These are phyloP conservation scores for Adoxophyes honmai DNA, from an alignment of 1,140 invertebrate genomes.

Conservation along the genomic window DNA sequence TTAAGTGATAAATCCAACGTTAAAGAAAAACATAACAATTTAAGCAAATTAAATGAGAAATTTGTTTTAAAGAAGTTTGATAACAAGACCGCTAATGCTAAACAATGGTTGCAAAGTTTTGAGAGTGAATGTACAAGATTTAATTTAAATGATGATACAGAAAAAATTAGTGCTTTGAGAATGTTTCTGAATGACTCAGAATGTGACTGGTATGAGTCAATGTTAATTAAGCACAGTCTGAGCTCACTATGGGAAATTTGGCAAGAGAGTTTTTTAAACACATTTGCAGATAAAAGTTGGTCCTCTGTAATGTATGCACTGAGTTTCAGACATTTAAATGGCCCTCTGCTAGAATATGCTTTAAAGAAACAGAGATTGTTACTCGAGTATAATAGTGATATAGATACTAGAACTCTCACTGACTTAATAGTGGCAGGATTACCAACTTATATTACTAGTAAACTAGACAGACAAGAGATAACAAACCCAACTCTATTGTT, in stretches of 20 bases:
- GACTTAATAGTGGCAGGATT: slow-evolving; percentile 25
- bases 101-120: slow-evolving; percentile 37
- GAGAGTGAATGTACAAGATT: slow-evolving; percentile 26
- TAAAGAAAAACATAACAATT: slow-evolving; percentile 22
- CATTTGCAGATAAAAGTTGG: slow-evolving; percentile 45
- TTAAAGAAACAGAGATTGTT: slow-evolving; percentile 35
- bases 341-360: slow-evolving; percentile 47
- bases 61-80: slow-evolving; percentile 37
- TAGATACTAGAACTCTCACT: slow-evolving; percentile 23
- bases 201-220: slow-evolving; percentile 36
- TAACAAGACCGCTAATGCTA: slow-evolving; percentile 25
- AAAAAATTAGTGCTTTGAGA: slow-evolving; percentile 38
- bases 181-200: slow-evolving; percentile 36
- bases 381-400: slow-evolving; percentile 24
- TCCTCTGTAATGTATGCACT: slow-evolving; percentile 38
- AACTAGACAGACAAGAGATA: slow-evolving; percentile 24
- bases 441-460: slow-evolving; percentile 29
- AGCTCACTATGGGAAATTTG: slow-evolving; percentile 37
- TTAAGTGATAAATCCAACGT: too few relatives aligned
- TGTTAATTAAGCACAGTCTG: slow-evolving; percentile 38
- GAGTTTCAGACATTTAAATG: too few relatives aligned
- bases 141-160: slow-evolving; percentile 26
- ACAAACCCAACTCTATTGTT: too few relatives aligned
- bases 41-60: slow-evolving; percentile 25
- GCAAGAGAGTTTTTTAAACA: slow-evolving; percentile 45